These are phyloP conservation scores for Epinephelus cyanopodus DNA, from an alignment of 2,113 vertebrate genomes.

Conservation along the genomic window DNA sequence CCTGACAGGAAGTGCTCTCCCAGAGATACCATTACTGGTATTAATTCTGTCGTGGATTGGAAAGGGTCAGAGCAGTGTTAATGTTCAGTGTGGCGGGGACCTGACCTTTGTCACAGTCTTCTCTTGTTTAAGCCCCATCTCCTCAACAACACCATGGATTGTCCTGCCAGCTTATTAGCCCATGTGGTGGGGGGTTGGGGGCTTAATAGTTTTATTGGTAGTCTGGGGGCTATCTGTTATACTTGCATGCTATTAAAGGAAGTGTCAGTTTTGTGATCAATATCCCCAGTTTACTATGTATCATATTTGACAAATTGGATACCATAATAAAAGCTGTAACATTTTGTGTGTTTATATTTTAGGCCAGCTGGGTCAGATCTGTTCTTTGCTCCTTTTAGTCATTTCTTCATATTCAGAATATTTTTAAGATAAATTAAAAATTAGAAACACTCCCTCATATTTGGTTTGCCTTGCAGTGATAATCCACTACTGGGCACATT, in stretches of 20 bases:
- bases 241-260: background rate
- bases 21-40: slow-evolving; percentile 79
- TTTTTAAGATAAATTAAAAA: background rate
- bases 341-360: background rate
- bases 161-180: slow-evolving; percentile 55
- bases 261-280: slow-evolving; percentile 22
- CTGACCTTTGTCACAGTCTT: slow-evolving; percentile 74
- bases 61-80: slow-evolving; percentile 70
- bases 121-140: slow-evolving; percentile 59
- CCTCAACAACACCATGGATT: slow-evolving; percentile 49
- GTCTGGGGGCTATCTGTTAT: slow-evolving; percentile 38
- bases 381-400: background rate
- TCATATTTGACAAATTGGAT: background rate
- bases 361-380: background rate
- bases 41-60: slow-evolving; percentile 71
- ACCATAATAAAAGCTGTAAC: background rate
- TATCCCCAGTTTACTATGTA: background rate
- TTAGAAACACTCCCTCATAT: no score
- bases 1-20: slow-evolving; percentile 72
- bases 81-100: slow-evolving; percentile 50
- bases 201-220: slow-evolving; percentile 37
- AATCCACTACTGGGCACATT: background rate
- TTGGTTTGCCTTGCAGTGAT: background rate
- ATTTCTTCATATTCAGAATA: background rate
- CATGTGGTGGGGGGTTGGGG: slow-evolving; percentile 39